Percentiles rank a stretch among this genome's conserved stretches.
Conservation (phyloP, 1,140 invertebrate genomes). For the Zeugodacus cucurbitae region DNA sequence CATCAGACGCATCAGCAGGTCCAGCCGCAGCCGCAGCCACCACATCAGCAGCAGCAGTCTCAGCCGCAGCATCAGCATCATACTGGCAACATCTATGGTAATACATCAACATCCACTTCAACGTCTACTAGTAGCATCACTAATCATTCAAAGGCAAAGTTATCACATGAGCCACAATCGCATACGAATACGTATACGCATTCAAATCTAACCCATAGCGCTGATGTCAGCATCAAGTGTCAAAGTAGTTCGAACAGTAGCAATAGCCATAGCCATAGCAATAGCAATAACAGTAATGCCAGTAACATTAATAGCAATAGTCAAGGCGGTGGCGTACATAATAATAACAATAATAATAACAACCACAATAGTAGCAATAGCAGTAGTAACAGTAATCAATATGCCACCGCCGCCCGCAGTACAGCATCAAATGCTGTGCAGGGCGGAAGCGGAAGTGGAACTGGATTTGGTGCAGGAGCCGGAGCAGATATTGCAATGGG, state of each 20-base stretch:
- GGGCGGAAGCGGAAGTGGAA: conserved; percentile 63
- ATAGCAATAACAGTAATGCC: conserved; percentile 42
- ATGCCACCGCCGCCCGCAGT: conserved; percentile 28
- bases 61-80: conserved; percentile 43
- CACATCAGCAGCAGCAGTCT: conserved; percentile 32
- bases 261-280: conserved; percentile 41
- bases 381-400: conserved; percentile 44
- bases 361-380: conserved; percentile 47
- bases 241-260: conserved; percentile 45
- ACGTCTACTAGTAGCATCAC: conserved; percentile 43
- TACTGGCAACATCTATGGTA: conserved; percentile 18
- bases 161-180: conserved; percentile 49
- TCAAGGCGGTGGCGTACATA: conserved; percentile 43
- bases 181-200: conserved; percentile 43
- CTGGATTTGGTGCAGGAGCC: conserved; percentile 52
- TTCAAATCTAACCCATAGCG: conserved; percentile 43
- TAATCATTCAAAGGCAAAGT: conserved; percentile 9
- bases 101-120: conserved; percentile 46
- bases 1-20: conserved; percentile 45
- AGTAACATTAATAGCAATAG: conserved; percentile 46
- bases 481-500: background rate
- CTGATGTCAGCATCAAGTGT: conserved; percentile 47
- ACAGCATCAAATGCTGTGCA: conserved; percentile 4
- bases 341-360: conserved; percentile 44
- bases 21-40: conserved; percentile 47